These are phyloP conservation scores for Lemur catta DNA, from an alignment of 2,797 vertebrate species.

Conservation along the genomic window DNA sequence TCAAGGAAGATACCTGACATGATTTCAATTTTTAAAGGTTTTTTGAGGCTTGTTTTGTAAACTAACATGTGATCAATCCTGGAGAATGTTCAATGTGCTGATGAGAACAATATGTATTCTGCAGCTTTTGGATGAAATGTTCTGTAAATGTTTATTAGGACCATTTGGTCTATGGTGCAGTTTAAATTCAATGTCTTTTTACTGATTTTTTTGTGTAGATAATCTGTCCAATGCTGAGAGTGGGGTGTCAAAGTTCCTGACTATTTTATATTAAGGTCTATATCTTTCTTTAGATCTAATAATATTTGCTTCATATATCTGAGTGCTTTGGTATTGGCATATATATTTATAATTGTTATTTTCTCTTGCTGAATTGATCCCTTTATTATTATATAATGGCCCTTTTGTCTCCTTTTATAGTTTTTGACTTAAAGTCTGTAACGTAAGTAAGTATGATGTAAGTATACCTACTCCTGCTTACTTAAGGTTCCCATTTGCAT, in stretches of 20 bases:
- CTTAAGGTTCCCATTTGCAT: background rate
- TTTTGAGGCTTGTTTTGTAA: background rate
- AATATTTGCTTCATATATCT: background rate
- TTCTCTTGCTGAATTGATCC: background rate
- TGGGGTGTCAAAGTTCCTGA: no score
- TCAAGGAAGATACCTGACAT: background rate
- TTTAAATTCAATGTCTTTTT: background rate
- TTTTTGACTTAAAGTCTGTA: background rate
- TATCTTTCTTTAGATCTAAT: background rate
- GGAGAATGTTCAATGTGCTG: background rate
- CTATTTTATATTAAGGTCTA: background rate
- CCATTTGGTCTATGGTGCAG: background rate
- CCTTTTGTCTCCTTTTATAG: background rate
- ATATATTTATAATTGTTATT: background rate
- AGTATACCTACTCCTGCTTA: background rate
- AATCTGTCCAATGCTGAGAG: background rate
- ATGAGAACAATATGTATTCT: background rate
- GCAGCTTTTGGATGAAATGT: background rate
- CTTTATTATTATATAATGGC: background rate
- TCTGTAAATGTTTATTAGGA: background rate
- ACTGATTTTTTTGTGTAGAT: background rate
- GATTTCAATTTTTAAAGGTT: background rate
- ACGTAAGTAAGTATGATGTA: background rate
- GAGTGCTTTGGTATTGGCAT: background rate
- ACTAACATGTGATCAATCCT: background rate